A percentile compares a stretch with the other conserved stretches of the same genome.
These are phyloP conservation scores for Vulpes ferrilata DNA, from an alignment of 2,113 vertebrate species.

Conservation along the genomic window DNA sequence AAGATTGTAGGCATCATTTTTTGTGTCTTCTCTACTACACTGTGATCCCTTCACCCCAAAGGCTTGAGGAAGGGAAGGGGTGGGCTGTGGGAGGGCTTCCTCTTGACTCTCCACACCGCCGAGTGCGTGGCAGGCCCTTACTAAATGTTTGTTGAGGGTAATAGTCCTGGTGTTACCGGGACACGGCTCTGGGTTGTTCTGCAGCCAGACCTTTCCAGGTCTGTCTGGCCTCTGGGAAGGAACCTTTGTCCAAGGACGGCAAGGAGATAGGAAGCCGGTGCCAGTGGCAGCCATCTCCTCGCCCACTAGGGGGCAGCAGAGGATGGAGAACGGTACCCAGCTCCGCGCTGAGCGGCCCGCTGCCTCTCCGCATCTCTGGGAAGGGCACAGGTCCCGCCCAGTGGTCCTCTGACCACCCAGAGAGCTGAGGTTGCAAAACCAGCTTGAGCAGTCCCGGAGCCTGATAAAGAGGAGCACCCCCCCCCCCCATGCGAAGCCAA, in stretches of 20 bases:
- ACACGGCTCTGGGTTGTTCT: not conserved
- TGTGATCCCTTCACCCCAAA: not conserved
- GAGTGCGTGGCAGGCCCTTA: not conserved
- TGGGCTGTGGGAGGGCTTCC: fast-evolving
- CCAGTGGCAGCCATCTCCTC: not conserved
- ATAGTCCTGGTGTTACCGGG: not conserved
- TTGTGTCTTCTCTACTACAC: not conserved
- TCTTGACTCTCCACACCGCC: too few species aligned
- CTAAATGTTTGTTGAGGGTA: not conserved
- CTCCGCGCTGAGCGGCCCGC: not conserved
- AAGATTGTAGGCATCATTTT: not conserved
- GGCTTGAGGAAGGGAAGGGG: not conserved
- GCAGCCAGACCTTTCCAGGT: not conserved
- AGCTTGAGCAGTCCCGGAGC: not conserved
- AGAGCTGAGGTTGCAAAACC: not conserved
- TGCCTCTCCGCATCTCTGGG: not conserved
- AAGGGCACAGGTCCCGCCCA: not conserved
- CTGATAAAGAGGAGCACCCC: not conserved
- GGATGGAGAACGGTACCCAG: slow-evolving; percentile 23
- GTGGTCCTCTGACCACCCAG: not conserved
- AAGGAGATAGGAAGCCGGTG: not conserved
- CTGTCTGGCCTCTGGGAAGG: not conserved
- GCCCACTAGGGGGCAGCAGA: slow-evolving; percentile 72
- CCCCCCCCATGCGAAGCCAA: not conserved
- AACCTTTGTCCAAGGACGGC: not conserved